Percentiles rank a stretch among this genome's conserved stretches.
These are phyloP conservation scores for Theonella swinhoei DNA, from an alignment of 37 sponge, comb jelly and placozoan species.

Conservation along the genomic window DNA sequence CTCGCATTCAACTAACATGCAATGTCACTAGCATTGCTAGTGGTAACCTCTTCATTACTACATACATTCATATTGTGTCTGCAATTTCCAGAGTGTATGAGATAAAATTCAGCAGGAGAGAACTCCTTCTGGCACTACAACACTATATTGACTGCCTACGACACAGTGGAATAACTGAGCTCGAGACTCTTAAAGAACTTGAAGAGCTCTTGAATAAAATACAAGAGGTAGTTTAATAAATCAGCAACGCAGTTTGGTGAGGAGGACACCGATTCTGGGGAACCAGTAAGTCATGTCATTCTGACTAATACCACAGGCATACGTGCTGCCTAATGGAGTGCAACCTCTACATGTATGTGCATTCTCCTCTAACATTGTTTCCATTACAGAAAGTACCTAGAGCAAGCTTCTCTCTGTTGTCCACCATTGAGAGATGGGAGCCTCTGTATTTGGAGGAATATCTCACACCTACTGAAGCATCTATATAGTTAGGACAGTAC, in stretches of 20 bases:
- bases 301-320: not conserved
- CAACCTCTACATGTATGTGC: not conserved
- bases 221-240: not conserved
- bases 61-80: constrained; percentile 25
- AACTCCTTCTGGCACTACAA: not conserved
- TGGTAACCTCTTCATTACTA: constrained; percentile 31
- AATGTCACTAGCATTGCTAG: not conserved
- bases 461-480: too few relatives aligned
- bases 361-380: too few relatives aligned
- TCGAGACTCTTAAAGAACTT: too few relatives aligned
- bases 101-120: not conserved
- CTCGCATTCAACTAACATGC: constrained; percentile 24
- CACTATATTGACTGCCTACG: not conserved
- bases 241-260: too few relatives aligned
- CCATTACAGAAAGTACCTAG: not conserved
- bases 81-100: constrained; percentile 8
- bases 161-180: not conserved
- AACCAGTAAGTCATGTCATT: not conserved
- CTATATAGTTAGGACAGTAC: too few relatives aligned
- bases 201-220: not conserved
- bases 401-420: not conserved
- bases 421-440: not conserved
- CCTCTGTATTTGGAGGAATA: too few relatives aligned
- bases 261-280: not conserved
- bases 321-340: not conserved